Base-by-base conservation (phyloP, 2,113 vertebrate genomes). In the Panthera uncia region DNA sequence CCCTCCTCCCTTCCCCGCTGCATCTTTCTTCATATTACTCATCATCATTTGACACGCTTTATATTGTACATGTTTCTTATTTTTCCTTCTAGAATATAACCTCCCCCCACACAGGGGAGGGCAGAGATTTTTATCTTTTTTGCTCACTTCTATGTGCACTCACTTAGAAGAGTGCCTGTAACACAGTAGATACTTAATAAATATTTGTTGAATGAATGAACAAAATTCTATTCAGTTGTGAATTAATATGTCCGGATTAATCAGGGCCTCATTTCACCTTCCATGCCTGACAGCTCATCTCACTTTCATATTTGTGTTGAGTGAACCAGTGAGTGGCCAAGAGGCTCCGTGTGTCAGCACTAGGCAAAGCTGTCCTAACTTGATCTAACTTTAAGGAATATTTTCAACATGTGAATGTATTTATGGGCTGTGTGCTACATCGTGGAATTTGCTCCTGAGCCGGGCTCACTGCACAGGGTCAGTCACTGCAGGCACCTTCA, bases 341-440 rank as follows among this genome's bases (percentile, higher is more conserved):
- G 48, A 15, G 80, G 29, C 36, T 33, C 63, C 50, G 33, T 69
- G 15, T 3, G 31, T 63, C 29, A 45, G 15, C 63, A 83, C 63
- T 23, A 21, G 21, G 36, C 45, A 71, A 94, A 8, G 13, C 38
- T 88, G 16, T 69, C 48, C 5, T 52, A 50, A 79, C 76, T 31
- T 4, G 23, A 29, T 31, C 8, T 14, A 18, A n/a, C 21, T 31
- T 71, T 21, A 36, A 61, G 83, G 63, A 65, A 31, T n/a, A 80
- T 25, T 63, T 87, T 65, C 41, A 68, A 5, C n/a, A 41, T 33
- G 31, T 27, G 50, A 45, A 7, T 23, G 27, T n/a, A 7, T 4
- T 36, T 5, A 0, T 3, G n/a, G 29, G 10, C 11, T 36, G 1
- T 9, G 4, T 25, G 25, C 29, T 18, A 5, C 33, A n/a, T 2